Evolutionary conservation across 2,888 invertebrate species (phyloP), one percentile per base, ranked within the genome.

Genomic region (Lycaena phlaeas): DNA sequence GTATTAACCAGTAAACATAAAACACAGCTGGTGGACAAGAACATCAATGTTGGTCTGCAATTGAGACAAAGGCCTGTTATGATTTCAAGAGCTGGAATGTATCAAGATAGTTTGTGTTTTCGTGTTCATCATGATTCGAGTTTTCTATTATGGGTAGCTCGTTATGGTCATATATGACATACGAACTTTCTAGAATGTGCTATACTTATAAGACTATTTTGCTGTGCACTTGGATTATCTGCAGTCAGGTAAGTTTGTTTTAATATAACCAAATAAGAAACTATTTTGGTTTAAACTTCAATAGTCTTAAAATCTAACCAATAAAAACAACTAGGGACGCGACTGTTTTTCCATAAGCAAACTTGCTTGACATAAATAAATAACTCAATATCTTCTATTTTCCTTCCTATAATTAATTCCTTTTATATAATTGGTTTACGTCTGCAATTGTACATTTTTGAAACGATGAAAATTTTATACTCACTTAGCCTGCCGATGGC

Each of bases 31-130:
- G 58, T 57, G 54, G 61, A 52, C 64, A 65, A 64, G 68, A 68
- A 71, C 57, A 53, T 47, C 44, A 51, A 49, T 48, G 47, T 54
- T 22, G 48, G 56, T 58, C 60, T 59, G 68, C 68, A 72, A 71
- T 68, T 57, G 67, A 76, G 71, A 76, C 72, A 71, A 75, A 65
- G 65, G 64, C 64, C n/a, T 74, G 69, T 78, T 79, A 59, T 75
- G 68, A 54, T 69, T 65, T 37, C 61, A 48, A 56, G 57, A 49
- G 58, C 49, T 54, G 69, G 70, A 74, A 76, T 78, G 70, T 54
- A 52, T 56, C 52, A 57, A 50, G 49, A 45, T 50, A 52, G 53
- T 54, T 50, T 48, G 49, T 56, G 52, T 56, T 11, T 14, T 12
- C 14, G 14, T 12, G 11, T 5, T 36, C 4, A 12, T 10, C 11